Evolutionary conservation across 2,888 invertebrate genomes (phyloP).

Genomic region (Caenorhabditis doughertyi): DNA sequence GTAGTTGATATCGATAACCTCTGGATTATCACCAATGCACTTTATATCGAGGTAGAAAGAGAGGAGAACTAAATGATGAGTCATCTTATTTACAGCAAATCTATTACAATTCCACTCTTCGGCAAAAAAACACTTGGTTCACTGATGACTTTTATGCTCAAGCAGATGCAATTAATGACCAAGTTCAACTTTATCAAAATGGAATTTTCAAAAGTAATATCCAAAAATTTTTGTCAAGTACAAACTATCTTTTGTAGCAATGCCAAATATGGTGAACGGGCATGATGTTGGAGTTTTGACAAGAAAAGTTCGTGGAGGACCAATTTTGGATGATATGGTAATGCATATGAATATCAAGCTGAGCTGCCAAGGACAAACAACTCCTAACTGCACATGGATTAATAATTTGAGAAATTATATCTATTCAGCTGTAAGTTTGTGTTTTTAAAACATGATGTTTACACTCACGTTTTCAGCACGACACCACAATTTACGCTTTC

Average conservation of each 20-base stretch:
- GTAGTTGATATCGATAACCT: slow-evolving; percentile 67
- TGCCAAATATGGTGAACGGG: slow-evolving; percentile 54
- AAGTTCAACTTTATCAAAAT: slow-evolving; percentile 69
- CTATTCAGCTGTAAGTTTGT: slow-evolving; percentile 70
- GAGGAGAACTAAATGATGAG: background rate
- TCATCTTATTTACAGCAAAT: slow-evolving; percentile 51
- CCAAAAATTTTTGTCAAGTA: background rate
- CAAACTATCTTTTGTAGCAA: slow-evolving; percentile 50
- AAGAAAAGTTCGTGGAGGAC: slow-evolving; percentile 54
- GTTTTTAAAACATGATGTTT: background rate
- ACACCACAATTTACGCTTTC: slow-evolving; percentile 73
- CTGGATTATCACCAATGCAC: slow-evolving; percentile 65
- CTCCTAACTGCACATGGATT: slow-evolving; percentile 67
- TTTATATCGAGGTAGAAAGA: slow-evolving; percentile 65
- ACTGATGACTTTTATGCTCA: slow-evolving; percentile 54
- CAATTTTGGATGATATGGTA: slow-evolving; percentile 69
- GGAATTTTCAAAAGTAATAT: slow-evolving; percentile 67
- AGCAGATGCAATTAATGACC: slow-evolving; percentile 63
- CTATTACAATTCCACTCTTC: slow-evolving; percentile 53
- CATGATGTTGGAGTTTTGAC: slow-evolving; percentile 52
- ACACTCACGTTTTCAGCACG: slow-evolving; percentile 66
- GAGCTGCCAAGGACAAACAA: slow-evolving; percentile 44
- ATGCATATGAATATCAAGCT: slow-evolving; percentile 71
- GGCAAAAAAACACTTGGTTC: slow-evolving; percentile 61
- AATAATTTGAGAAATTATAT: slow-evolving; percentile 69